Percentiles rank a stretch among this genome's conserved stretches.
These are phyloP conservation scores for Urocitellus parryii DNA, from an alignment of 2,113 vertebrate species.

Conservation along the genomic window DNA sequence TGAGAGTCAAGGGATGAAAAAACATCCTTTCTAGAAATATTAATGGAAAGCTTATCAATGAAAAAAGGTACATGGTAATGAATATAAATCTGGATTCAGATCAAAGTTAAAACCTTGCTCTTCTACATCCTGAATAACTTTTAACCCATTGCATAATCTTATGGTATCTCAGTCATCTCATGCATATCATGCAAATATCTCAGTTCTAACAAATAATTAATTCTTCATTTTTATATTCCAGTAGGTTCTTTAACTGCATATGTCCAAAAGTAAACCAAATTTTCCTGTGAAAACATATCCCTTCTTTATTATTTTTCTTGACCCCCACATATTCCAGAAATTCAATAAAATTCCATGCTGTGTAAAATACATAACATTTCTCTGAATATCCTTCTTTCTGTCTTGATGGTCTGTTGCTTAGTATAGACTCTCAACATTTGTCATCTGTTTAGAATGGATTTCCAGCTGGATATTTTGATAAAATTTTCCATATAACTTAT, in stretches of 20 bases:
- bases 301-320: neutral
- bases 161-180: neutral
- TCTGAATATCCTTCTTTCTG: neutral
- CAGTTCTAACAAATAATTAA: neutral
- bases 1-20: neutral
- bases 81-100: neutral
- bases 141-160: neutral
- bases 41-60: neutral
- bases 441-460: neutral
- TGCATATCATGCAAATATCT: neutral
- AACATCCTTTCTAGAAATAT: neutral
- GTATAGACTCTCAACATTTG: neutral
- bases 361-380: neutral
- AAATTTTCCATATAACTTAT: neutral
- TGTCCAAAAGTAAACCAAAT: neutral
- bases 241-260: neutral
- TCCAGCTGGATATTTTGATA: too few species aligned
- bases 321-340: neutral
- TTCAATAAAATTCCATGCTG: neutral
- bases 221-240: neutral
- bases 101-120: neutral
- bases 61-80: neutral
- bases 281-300: neutral
- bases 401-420: neutral
- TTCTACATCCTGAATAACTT: neutral